Percentiles rank a stretch among this genome's conserved stretches.
Conservation (phyloP, 2,888 invertebrate genomes). For the Scaeva pyrastri region DNA sequence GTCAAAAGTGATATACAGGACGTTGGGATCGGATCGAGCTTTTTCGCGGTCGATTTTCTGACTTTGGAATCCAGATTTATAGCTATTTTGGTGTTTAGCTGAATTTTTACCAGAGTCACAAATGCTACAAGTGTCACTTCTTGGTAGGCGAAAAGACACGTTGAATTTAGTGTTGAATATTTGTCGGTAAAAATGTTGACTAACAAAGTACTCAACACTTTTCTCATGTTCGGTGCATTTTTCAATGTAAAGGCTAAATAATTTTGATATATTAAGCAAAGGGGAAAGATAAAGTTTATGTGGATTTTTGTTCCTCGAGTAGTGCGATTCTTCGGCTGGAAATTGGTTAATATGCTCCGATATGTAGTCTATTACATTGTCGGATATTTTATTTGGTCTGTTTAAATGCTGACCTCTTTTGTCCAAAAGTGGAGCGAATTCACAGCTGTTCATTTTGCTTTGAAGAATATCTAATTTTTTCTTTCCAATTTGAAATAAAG, state of each 20-base stretch:
- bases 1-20: neutral
- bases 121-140: slow-evolving; percentile 17
- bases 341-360: slow-evolving; percentile 20
- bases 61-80: slow-evolving; percentile 1
- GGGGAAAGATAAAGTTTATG: slow-evolving; percentile 7
- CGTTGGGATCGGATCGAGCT: neutral
- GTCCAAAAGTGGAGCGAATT: slow-evolving; percentile 27
- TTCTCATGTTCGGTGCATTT: slow-evolving; percentile 58
- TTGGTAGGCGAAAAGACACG: neutral
- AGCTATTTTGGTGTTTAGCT: slow-evolving; percentile 16
- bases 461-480: slow-evolving; percentile 21
- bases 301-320: slow-evolving; percentile 26
- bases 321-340: slow-evolving; percentile 15
- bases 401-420: slow-evolving; percentile 16
- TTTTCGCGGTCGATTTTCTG: neutral
- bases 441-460: slow-evolving; percentile 19
- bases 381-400: slow-evolving; percentile 12
- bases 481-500: too few species aligned
- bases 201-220: slow-evolving; percentile 1
- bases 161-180: slow-evolving; percentile 12
- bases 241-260: slow-evolving; percentile 74
- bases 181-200: slow-evolving; percentile 4
- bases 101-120: too few species aligned
- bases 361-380: neutral
- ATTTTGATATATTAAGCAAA: slow-evolving; percentile 3